Evolutionary conservation across 1,140 invertebrate genomes (phyloP).

Genomic region (Drosophila trapezifrons): DNA sequence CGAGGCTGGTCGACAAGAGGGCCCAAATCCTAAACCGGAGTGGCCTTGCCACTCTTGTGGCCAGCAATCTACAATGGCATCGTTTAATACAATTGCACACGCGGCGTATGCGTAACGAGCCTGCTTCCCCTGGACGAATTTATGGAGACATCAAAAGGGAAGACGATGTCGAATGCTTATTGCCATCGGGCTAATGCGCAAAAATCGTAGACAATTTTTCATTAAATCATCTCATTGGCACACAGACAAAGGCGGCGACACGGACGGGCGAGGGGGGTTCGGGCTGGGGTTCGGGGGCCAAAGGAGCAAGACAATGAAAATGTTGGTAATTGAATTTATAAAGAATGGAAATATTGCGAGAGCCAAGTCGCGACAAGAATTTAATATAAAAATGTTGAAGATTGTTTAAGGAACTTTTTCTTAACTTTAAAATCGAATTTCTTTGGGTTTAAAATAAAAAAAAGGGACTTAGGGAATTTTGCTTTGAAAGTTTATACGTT

Average conservation of each 20-base stretch:
- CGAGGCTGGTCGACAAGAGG: constrained; percentile 45
- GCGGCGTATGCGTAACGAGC: constrained; percentile 41
- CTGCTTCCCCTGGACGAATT: constrained; percentile 1
- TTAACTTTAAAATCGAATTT: neutral
- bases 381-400: neutral
- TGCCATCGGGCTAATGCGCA: constrained; percentile 9
- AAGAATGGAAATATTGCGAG: constrained; percentile 10
- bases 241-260: neutral
- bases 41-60: constrained; percentile 30
- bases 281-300: neutral
- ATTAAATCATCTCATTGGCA: constrained; percentile 45
- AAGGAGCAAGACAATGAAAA: constrained; percentile 37
- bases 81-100: constrained; percentile 32
- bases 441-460: neutral
- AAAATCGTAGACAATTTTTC: constrained; percentile 36
- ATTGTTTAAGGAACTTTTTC: neutral
- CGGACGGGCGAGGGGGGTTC: neutral
- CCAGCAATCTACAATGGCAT: constrained; percentile 26
- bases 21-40: constrained; percentile 22
- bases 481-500: too few species aligned
- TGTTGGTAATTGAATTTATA: constrained; percentile 26
- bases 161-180: neutral
- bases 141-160: constrained; percentile 1
- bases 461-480: too few species aligned
- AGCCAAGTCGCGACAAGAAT: neutral